Percentiles rank a stretch among this genome's conserved stretches.
phyloP scores from a whole-genome alignment of 2,888 invertebrate species.

The Labia minor region DNA sequence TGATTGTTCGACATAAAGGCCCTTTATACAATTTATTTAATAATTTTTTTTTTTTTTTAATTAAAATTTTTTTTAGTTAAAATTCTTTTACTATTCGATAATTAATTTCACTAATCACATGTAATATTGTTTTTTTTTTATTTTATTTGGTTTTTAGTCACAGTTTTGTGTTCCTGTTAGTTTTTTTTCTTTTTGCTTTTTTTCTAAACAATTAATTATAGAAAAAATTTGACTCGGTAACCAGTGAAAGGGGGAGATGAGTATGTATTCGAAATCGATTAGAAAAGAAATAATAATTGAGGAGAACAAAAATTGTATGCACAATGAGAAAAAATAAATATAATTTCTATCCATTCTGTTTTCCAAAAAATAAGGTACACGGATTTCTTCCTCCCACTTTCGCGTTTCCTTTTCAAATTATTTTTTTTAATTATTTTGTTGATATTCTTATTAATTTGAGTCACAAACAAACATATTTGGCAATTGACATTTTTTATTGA shows the following conservation, averaged over 20 bases:
- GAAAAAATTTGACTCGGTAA: not conserved
- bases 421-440: too few relatives aligned
- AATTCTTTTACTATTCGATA: not conserved
- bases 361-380: too few relatives aligned
- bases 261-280: not conserved
- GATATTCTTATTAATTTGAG: too few relatives aligned
- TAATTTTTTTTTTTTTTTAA: too few relatives aligned
- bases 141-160: not conserved
- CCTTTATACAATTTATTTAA: not conserved
- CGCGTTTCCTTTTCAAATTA: too few relatives aligned
- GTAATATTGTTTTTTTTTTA: too few relatives aligned
- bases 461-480: too few relatives aligned
- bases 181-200: not conserved
- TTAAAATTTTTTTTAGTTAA: not conserved
- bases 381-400: too few relatives aligned
- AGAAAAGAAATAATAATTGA: not conserved
- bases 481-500: too few relatives aligned
- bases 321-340: too few relatives aligned
- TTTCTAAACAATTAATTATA: not conserved
- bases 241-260: not conserved
- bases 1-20: slow-evolving; percentile 4
- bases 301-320: too few relatives aligned
- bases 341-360: too few relatives aligned
- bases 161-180: not conserved
- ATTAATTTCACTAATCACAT: not conserved